These are phyloP conservation scores for Antitype chi DNA, from an alignment of 2,888 invertebrate genomes.

Conservation along the genomic window DNA sequence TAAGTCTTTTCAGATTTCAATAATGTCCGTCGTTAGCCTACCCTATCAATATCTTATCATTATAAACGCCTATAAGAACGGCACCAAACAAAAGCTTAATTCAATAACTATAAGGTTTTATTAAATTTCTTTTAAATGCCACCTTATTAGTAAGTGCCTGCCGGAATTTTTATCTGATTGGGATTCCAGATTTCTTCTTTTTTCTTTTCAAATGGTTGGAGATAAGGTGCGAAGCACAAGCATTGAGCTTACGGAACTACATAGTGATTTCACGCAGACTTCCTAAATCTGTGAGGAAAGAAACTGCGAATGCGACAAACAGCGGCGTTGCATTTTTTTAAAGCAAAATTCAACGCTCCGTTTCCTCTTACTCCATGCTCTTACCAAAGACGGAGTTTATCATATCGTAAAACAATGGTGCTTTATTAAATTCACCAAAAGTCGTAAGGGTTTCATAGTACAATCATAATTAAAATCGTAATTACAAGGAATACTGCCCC, in stretches of 20 bases:
- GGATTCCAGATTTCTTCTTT: background rate
- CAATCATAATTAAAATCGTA: slow-evolving; percentile 42
- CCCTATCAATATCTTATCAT: background rate
- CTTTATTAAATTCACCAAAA: slow-evolving; percentile 40
- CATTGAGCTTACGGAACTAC: background rate
- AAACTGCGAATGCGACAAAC: background rate
- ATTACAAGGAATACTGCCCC: slow-evolving; percentile 21
- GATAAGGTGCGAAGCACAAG: background rate
- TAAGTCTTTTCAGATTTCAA: background rate
- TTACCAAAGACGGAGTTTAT: slow-evolving; percentile 14
- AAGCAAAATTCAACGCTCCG: background rate
- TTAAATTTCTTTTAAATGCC: background rate
- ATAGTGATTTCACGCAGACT: background rate
- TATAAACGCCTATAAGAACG: background rate
- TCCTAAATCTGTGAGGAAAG: background rate
- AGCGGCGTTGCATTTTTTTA: background rate
- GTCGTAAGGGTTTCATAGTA: slow-evolving; percentile 36
- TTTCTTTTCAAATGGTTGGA: background rate
- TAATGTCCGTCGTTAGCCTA: no score
- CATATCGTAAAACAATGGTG: slow-evolving; percentile 33
- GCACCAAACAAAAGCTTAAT: background rate
- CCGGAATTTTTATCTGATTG: no score
- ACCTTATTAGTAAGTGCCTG: background rate
- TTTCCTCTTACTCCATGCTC: background rate
- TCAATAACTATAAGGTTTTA: background rate